Evolutionary conservation across 2,797 vertebrate species (phyloP).

Genomic region (Coccyzus lansbergi): DNA sequence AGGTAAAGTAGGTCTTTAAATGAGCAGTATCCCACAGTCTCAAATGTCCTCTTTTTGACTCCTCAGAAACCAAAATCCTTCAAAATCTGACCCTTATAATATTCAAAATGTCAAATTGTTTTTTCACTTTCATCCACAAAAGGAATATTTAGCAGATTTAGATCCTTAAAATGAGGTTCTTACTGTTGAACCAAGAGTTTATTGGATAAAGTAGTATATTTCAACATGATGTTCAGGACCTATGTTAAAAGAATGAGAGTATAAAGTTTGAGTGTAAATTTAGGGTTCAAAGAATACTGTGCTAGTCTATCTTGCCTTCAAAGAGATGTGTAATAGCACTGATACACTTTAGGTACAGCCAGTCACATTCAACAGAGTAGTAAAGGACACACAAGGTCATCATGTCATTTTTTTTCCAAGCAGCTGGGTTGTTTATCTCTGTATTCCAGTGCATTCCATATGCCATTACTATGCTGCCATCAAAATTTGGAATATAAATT

Average conservation of each 20-base stretch:
- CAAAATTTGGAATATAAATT: not conserved
- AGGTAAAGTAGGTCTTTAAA: not conserved
- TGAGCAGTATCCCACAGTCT: not conserved
- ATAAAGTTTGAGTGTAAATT: not conserved
- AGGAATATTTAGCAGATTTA: constrained; percentile 31
- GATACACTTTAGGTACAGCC: not conserved
- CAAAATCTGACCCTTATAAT: constrained; percentile 18
- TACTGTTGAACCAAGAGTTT: constrained; percentile 13
- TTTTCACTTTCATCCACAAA: not conserved
- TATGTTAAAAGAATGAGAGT: not conserved
- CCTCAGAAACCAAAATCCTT: not conserved
- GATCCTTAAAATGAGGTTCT: constrained; percentile 30
- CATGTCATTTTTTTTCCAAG: not conserved
- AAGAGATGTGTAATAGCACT: not conserved
- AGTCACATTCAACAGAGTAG: not conserved
- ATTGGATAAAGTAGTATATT: not conserved
- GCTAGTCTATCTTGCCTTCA: not conserved
- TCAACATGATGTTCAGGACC: not conserved
- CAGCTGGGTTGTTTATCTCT: not conserved
- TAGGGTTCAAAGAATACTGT: not conserved
- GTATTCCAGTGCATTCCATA: not conserved
- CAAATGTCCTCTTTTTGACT: constrained; percentile 3
- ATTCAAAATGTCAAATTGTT: constrained; percentile 25
- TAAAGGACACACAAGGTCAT: not conserved
- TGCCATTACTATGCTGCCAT: not conserved